phyloP scores from a whole-genome alignment of 2,888 invertebrate genomes.

The Pseudolycoriella hygida region DNA sequence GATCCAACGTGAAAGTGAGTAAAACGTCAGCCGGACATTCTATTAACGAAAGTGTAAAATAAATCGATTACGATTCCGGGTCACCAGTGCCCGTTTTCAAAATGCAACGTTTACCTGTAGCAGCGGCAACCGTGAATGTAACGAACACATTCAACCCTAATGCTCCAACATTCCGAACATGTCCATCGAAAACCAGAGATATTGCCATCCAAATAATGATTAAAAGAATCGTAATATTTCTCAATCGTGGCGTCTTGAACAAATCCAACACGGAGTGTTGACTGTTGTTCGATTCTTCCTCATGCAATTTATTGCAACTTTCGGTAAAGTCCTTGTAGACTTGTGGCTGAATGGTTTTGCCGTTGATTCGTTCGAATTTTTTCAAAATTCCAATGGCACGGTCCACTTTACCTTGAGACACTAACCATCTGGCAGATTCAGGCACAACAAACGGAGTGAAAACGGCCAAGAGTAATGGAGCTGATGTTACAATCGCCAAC shows the following conservation, averaged over 20 bases:
- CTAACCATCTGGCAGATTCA: conserved; percentile 77
- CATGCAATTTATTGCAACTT: conserved; percentile 46
- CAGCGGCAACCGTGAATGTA: conserved; percentile 68
- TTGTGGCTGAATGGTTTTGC: conserved; percentile 52
- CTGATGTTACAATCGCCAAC: conserved; percentile 61
- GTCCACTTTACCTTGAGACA: conserved; percentile 69
- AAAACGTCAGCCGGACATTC: conserved; percentile 74
- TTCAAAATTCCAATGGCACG: conserved; percentile 59
- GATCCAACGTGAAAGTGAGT: conserved; percentile 48
- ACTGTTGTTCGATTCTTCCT: conserved; percentile 50
- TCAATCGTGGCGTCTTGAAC: conserved; percentile 57
- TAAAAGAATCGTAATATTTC: conserved; percentile 57
- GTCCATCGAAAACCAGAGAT: conserved; percentile 72
- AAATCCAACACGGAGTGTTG: conserved; percentile 65
- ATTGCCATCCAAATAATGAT: conserved; percentile 83
- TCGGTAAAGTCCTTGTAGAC: conserved; percentile 50
- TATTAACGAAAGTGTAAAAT: too few species aligned
- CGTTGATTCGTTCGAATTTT: conserved; percentile 65
- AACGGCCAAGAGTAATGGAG: conserved; percentile 50
- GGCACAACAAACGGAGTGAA: conserved; percentile 63
- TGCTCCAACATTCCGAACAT: conserved; percentile 73
- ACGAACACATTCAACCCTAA: conserved; percentile 67
- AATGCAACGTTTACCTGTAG: conserved; percentile 40
- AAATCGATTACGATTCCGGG: too few species aligned
- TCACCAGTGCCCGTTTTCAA: too few species aligned